Base-by-base conservation (phyloP, 2,797 vertebrate genomes). In the Philypnodon macrostomus region DNA sequence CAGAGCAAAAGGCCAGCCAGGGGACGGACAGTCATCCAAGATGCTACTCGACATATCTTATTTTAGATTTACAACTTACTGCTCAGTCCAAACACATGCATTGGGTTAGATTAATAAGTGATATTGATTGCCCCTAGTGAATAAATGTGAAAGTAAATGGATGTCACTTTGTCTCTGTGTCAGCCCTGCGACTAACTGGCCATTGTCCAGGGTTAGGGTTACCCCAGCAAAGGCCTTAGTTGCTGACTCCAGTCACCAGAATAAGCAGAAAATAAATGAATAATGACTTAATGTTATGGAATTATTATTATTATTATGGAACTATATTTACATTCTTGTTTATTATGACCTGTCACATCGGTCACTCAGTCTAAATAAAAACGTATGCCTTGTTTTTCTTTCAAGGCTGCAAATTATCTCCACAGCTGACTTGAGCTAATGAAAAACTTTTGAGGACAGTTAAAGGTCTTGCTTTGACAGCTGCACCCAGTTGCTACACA, bases 401-500 rank as follows among this genome's bases (percentile, higher is more conserved):
- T 52, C 54, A 27, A 34, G 46, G 59, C 58, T 73, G 62, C 60
- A 70, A 61, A 66, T 75, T 55, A 68, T 73, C 71, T 50, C 64
- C 69, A 36, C 56, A 56, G 67, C 15, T 53, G 64, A 59, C 58
- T 62, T 31, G 18, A 63, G 71, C 63, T 53, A 32, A 55, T 60
- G 67, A 48, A 70, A 37, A 14, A 35, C 2, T 15, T 47, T 57
- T 55, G 45, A 47, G 30, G 37, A 37, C n/a, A 40, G 56, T 64
- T 51, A 53, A 70, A 59, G 63, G 49, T 42, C 54, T 36, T 54
- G 17, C 44, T 24, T 32, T 70, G 77, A 84, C 81, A 87, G 78
- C 77, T 89, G 88, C 89, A 91, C 84, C 88, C 88, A 87, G 90
- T 91, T 89, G 90, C 80, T 91, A 77, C 83, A 83, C 41, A 37